These are phyloP conservation scores for Ceryle rudis DNA, from an alignment of 2,797 vertebrate species.

Conservation along the genomic window DNA sequence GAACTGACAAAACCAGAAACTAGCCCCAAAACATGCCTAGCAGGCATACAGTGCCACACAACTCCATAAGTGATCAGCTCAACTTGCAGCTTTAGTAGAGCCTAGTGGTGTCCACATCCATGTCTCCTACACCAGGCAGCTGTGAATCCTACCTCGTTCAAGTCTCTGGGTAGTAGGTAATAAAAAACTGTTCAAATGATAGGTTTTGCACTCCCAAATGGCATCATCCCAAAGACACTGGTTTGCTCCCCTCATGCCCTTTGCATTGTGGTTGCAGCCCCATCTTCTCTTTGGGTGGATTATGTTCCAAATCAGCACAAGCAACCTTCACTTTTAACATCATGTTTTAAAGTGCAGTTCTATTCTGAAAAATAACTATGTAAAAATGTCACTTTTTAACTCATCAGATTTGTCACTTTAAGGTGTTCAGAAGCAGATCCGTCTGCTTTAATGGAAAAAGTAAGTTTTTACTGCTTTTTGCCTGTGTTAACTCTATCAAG, in stretches of 20 bases:
- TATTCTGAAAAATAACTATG: neutral
- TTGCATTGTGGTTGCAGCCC: neutral
- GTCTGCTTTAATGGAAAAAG: neutral
- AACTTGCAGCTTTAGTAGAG: neutral
- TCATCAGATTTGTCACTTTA: slow-evolving; percentile 32
- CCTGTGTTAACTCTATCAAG: neutral
- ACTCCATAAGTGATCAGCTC: neutral
- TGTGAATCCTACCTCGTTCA: neutral
- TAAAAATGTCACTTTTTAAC: slow-evolving; percentile 17
- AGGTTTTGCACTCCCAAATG: neutral
- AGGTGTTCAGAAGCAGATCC: slow-evolving; percentile 8
- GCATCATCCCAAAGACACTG: neutral
- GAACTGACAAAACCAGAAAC: neutral
- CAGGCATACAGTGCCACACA: neutral
- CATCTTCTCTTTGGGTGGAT: neutral
- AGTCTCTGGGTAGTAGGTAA: neutral
- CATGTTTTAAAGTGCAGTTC: neutral
- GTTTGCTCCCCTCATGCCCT: neutral
- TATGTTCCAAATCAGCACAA: neutral
- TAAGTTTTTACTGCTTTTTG: slow-evolving; percentile 12
- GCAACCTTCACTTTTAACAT: neutral
- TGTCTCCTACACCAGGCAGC: no score
- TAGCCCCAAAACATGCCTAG: fast-evolving
- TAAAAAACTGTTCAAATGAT: neutral
- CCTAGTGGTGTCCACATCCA: neutral